Base-by-base conservation (phyloP, 2,113 vertebrate species). In the Falco punctatus region DNA sequence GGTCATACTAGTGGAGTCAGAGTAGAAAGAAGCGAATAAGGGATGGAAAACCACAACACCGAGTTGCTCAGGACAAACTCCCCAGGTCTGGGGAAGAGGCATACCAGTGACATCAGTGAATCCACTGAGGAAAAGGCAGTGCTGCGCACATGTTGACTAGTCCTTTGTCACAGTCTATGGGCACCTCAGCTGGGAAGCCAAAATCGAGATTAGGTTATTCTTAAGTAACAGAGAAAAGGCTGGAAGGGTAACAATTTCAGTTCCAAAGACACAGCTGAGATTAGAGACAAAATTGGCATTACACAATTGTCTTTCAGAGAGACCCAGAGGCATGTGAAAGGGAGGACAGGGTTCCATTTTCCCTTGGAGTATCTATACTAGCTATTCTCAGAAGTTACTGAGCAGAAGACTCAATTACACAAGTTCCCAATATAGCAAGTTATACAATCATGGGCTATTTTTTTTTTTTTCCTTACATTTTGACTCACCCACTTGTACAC, bases 301-400 rank as follows among this genome's bases (percentile, higher is more conserved):
- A 26, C 71, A 61, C 46, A 58, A 17, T 20, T 86, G 61, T 64
- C 44, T 71, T 66, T 67, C 51, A 20, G 1, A 52, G 87, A 30
- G 38, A 77, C 8, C 35, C 54, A 64, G 62, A 38, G 51, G 58
- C 79, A 86, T 61, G 72, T 49, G 49, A 65, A 40, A 80, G 74
- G 57, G 35, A 90, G 33, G 66, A 52, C 70, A 82, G 62, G 32
- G 13, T 8, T 88, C 67, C 49, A 13, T 61, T 89, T 95, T 91
- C 35, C 81, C 52, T 61, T 74, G 71, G 55, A 27, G 49, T 19
- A 59, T 46, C 80, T n/a, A 8, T 2, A 26, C 58, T 20, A 33
- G 81, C 64, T 82, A 6, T 92, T 95, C 89, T 94, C 91, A 89
- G 87, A 82, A 90, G 82, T 73, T 83, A 62, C 90, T 80, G 61